Percentiles rank a stretch among this genome's conserved stretches.
These are phyloP conservation scores for Fragum whitleyi DNA, from an alignment of 2,888 invertebrate genomes.

Conservation along the genomic window DNA sequence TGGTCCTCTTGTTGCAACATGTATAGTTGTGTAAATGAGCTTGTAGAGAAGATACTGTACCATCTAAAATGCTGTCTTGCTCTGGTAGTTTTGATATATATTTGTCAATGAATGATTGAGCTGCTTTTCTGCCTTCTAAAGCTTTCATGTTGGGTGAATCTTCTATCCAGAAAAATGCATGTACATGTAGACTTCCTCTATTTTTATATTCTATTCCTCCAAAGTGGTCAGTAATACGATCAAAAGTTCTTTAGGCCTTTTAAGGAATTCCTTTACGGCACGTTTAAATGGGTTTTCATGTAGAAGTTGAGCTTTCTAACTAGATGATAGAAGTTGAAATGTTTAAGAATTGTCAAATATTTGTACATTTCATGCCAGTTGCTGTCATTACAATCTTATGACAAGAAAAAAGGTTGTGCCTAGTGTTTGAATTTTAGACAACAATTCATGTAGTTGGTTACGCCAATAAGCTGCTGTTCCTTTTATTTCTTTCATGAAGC, in stretches of 20 bases:
- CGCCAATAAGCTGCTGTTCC: constrained; percentile 51
- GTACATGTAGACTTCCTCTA: constrained; percentile 30
- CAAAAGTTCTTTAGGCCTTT: not conserved
- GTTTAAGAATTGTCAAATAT: constrained; percentile 34
- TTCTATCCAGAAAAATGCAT: constrained; percentile 27
- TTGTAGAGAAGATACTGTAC: too few relatives aligned
- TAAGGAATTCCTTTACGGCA: constrained; percentile 13
- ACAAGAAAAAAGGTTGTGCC: constrained; percentile 50
- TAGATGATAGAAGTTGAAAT: constrained; percentile 10
- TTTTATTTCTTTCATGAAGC: constrained; percentile 45
- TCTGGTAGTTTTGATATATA: constrained; percentile 12
- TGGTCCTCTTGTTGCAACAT: too few relatives aligned
- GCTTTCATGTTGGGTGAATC: constrained; percentile 33
- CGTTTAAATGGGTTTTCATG: constrained; percentile 29
- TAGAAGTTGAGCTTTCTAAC: constrained; percentile 20
- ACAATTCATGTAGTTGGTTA: constrained; percentile 39
- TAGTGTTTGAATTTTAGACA: constrained; percentile 38
- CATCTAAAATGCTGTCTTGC: too few relatives aligned
- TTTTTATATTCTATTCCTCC: constrained; percentile 32
- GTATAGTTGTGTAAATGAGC: too few relatives aligned
- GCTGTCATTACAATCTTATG: constrained; percentile 43
- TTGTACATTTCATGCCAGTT: constrained; percentile 38
- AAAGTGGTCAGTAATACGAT: constrained; percentile 14
- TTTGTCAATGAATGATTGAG: constrained; percentile 24
- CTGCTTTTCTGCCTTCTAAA: constrained; percentile 1